phyloP scores from a whole-genome alignment of 2,113 vertebrate genomes.

The Sebastes schlegelii region DNA sequence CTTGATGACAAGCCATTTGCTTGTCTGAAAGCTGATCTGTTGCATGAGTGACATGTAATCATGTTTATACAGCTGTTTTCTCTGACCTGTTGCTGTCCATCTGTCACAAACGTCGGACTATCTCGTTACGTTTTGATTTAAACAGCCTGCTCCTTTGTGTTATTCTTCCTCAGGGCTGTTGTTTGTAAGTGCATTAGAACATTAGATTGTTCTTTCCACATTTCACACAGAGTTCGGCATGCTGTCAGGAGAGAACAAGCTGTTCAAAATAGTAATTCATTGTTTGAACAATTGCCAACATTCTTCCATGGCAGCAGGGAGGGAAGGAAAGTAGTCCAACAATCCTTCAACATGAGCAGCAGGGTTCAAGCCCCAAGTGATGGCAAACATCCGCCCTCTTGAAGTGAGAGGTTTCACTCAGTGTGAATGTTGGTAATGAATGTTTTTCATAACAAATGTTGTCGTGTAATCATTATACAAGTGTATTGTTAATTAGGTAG shows the following conservation, averaged over 20 bases:
- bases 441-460: not conserved
- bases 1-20: slow-evolving; percentile 4
- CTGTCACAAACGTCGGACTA: slow-evolving; percentile 23
- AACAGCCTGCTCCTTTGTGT: not conserved
- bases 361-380: slow-evolving; percentile 4
- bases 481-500: not conserved
- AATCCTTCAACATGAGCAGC: slow-evolving; percentile 18
- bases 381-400: slow-evolving; percentile 15
- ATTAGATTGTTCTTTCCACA: slow-evolving; percentile 28
- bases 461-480: not conserved
- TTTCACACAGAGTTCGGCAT: not conserved
- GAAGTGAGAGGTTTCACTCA: not conserved
- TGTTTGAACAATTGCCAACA: slow-evolving; percentile 47
- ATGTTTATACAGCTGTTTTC: slow-evolving; percentile 38
- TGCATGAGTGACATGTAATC: slow-evolving; percentile 16
- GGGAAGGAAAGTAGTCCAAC: slow-evolving; percentile 13
- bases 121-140: slow-evolving; percentile 11
- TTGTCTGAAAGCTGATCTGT: slow-evolving; percentile 9
- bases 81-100: slow-evolving; percentile 23
- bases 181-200: not conserved
- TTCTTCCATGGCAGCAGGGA: slow-evolving; percentile 35
- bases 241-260: slow-evolving; percentile 23
- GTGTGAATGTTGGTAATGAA: not conserved
- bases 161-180: not conserved
- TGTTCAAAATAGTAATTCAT: slow-evolving; percentile 30